Conservation (phyloP, 2,888 invertebrate genomes). For the Lycophotia porphyrea region DNA sequence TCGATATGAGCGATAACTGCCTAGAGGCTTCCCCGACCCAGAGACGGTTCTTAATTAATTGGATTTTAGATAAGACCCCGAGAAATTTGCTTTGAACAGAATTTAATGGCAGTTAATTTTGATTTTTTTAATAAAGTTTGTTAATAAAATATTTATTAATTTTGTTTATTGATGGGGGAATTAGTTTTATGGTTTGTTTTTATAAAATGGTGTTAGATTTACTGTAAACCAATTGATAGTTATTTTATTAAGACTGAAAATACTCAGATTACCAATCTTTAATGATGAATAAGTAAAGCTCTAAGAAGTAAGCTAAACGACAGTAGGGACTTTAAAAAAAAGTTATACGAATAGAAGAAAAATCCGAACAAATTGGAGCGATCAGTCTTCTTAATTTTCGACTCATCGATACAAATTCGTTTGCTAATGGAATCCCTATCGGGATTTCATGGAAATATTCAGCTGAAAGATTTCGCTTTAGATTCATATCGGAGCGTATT, state of each 20-base stretch:
- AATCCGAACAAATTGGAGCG: constrained; percentile 43
- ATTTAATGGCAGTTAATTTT: constrained; percentile 67
- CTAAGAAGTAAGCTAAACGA: not conserved
- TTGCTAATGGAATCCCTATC: constrained; percentile 60
- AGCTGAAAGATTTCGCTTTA: constrained; percentile 70
- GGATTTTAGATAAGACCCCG: constrained; percentile 65
- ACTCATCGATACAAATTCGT: constrained; percentile 57
- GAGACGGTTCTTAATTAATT: constrained; percentile 71
- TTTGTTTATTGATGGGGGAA: constrained; percentile 17
- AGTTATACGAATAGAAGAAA: constrained; percentile 32
- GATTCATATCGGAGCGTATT: constrained; percentile 62
- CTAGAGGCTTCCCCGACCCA: constrained; percentile 51
- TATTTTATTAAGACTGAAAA: not conserved
- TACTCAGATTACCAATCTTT: not conserved
- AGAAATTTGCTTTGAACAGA: constrained; percentile 65
- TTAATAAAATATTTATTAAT: constrained; percentile 42
- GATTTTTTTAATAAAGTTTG: constrained; percentile 55
- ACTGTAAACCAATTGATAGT: not conserved
- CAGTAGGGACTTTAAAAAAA: constrained; percentile 4
- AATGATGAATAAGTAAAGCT: not conserved
- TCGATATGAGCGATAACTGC: constrained; percentile 73
- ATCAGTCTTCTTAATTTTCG: constrained; percentile 51
- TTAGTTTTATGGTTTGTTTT: constrained; percentile 12
- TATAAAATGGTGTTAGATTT: not conserved
- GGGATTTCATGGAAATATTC: constrained; percentile 65